Conservation (phyloP, 2,888 invertebrate species). For the Epistrophe grossulariae region DNA sequence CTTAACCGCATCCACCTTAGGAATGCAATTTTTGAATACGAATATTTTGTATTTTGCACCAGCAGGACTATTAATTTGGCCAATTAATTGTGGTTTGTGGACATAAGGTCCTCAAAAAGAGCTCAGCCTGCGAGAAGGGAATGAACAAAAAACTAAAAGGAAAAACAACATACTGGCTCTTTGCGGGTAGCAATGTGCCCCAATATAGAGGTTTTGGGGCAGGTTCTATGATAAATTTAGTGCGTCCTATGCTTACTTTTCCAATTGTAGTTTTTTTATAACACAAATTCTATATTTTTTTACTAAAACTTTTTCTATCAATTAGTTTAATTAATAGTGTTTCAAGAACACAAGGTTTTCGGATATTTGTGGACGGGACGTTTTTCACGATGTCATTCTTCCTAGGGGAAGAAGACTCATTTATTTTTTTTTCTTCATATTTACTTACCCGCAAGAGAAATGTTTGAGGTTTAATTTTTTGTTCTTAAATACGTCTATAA, state of each 20-base stretch:
- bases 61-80: not conserved
- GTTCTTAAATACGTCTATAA: conserved; percentile 23
- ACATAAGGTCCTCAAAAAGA: not conserved
- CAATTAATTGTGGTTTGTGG: not conserved
- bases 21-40: not conserved
- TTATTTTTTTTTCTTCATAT: conserved; percentile 43
- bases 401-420: conserved; percentile 39
- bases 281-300: not conserved
- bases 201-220: not conserved
- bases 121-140: not conserved
- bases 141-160: not conserved
- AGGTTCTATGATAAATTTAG: not conserved
- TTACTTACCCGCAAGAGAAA: conserved; percentile 64
- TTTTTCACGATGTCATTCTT: conserved; percentile 38
- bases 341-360: not conserved
- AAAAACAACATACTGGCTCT: not conserved
- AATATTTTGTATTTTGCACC: not conserved
- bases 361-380: not conserved
- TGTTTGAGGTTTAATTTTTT: conserved; percentile 37
- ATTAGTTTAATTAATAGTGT: conserved; percentile 6
- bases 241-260: not conserved
- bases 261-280: not conserved
- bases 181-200: not conserved
- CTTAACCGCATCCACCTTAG: not conserved
- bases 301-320: not conserved